phyloP scores from a whole-genome alignment of 2,113 vertebrate species.

The Ancistrus triradiatus region DNA sequence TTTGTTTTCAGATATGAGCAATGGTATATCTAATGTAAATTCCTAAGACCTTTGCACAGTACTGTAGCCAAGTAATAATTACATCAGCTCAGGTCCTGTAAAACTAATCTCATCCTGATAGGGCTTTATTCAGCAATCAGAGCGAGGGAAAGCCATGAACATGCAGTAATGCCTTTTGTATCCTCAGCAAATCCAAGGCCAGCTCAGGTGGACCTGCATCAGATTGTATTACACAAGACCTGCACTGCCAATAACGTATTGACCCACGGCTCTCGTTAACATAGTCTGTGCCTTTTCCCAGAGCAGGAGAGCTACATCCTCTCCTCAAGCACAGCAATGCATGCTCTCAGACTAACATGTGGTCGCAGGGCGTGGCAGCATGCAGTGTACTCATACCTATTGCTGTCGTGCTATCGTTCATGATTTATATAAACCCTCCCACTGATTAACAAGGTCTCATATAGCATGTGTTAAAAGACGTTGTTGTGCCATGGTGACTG shows the following conservation, averaged over 20 bases:
- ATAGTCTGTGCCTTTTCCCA: constrained; percentile 17
- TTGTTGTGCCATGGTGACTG: too few species aligned
- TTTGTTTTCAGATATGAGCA: too few species aligned
- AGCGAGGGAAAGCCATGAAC: constrained; percentile 3
- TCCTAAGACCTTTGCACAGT: too few species aligned
- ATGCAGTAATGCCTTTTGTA: constrained; percentile 3
- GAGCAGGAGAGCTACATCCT: constrained; percentile 6
- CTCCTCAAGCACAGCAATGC: constrained; percentile 8
- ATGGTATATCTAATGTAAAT: too few species aligned
- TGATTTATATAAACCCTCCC: too few species aligned
- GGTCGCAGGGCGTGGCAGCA: constrained; percentile 24
- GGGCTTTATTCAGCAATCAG: constrained; percentile 11
- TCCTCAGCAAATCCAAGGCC: constrained; percentile 37
- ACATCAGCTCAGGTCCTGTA: too few species aligned
- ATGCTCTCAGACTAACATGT: constrained; percentile 2
- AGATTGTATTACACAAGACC: constrained; percentile 33
- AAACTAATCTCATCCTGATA: too few species aligned
- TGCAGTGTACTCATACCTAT: neutral
- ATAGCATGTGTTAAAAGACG: too few species aligned
- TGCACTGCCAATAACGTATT: constrained; percentile 44
- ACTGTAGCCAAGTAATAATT: too few species aligned
- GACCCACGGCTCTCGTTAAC: constrained; percentile 11
- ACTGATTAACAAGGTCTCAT: too few species aligned
- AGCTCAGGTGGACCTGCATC: constrained; percentile 19
- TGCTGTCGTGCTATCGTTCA: neutral